Percentiles rank a stretch among this genome's conserved stretches.
phyloP scores from a whole-genome alignment of 2,797 vertebrate genomes.

The Okamejei kenojei region DNA sequence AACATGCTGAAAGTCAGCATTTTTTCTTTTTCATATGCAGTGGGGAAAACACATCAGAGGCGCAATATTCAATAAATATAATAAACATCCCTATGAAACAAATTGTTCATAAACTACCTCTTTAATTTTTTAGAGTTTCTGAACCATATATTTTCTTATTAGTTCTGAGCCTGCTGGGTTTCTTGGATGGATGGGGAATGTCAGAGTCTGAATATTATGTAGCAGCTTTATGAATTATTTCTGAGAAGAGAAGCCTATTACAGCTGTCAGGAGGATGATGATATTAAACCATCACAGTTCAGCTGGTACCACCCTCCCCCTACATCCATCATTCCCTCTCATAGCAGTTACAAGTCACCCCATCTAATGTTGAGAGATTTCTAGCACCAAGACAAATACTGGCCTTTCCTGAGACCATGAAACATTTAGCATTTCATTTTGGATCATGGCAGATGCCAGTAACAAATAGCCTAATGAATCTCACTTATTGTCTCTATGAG shows the following conservation, averaged over 20 bases:
- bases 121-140: conserved; percentile 99
- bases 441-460: conserved; percentile 92
- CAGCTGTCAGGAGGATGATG: conserved; percentile 99
- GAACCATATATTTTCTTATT: conserved; percentile 99
- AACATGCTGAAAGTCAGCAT: conserved; percentile 54
- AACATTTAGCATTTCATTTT: conserved; percentile 99
- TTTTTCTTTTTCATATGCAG: conserved; percentile 53
- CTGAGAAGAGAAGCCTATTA: conserved; percentile 99
- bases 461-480: conserved; percentile 99
- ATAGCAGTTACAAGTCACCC: conserved; percentile 69
- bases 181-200: conserved; percentile 94
- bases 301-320: conserved; percentile 90
- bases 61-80: conserved; percentile 88
- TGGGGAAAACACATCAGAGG: conserved; percentile 64
- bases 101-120: conserved; percentile 98
- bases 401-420: conserved; percentile 96
- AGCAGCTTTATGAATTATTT: conserved; percentile 98
- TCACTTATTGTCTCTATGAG: conserved; percentile 89
- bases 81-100: conserved; percentile 93
- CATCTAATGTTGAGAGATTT: conserved; percentile 61
- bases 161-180: conserved; percentile 94
- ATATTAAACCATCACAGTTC: conserved; percentile 99
- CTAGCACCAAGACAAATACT: conserved; percentile 97
- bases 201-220: conserved; percentile 95
- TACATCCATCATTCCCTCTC: conserved; percentile 90